Conservation (phyloP, 2,113 vertebrate genomes). For the Dasyornis broadbenti region DNA sequence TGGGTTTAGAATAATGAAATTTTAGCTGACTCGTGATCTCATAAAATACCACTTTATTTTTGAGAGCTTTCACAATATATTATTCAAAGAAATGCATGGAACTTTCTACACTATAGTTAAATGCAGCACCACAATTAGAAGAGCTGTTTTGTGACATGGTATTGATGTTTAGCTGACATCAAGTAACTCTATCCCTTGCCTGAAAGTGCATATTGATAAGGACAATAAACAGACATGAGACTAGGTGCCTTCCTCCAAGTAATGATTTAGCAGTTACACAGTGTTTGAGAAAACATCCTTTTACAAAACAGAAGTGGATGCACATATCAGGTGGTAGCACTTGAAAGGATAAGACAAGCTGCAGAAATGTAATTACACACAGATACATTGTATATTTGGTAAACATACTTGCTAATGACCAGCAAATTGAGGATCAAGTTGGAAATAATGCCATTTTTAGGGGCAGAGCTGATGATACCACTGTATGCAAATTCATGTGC, state of each 20-base stretch:
- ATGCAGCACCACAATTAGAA: neutral
- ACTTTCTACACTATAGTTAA: slow-evolving; percentile 32
- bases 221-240: neutral
- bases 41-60: slow-evolving; percentile 61
- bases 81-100: slow-evolving; percentile 38
- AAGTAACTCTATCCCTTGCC: neutral
- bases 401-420: slow-evolving; percentile 7
- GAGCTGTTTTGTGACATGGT: slow-evolving; percentile 13
- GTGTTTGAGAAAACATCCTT: neutral
- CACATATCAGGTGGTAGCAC: neutral
- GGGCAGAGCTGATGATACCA: slow-evolving; percentile 4
- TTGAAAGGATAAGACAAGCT: neutral
- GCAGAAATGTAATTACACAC: slow-evolving; percentile 7
- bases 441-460: slow-evolving; percentile 47
- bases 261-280: neutral
- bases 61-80: neutral
- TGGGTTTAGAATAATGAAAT: slow-evolving; percentile 45
- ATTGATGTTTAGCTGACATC: slow-evolving; percentile 62
- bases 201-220: neutral
- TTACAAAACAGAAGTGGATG: neutral
- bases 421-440: slow-evolving; percentile 46
- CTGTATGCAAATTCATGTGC: neutral
- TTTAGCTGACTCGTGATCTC: slow-evolving; percentile 44
- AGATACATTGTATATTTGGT: slow-evolving; percentile 6
- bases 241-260: neutral